Conservation (phyloP, 2,113 vertebrate species). For the Lasiurus borealis region DNA sequence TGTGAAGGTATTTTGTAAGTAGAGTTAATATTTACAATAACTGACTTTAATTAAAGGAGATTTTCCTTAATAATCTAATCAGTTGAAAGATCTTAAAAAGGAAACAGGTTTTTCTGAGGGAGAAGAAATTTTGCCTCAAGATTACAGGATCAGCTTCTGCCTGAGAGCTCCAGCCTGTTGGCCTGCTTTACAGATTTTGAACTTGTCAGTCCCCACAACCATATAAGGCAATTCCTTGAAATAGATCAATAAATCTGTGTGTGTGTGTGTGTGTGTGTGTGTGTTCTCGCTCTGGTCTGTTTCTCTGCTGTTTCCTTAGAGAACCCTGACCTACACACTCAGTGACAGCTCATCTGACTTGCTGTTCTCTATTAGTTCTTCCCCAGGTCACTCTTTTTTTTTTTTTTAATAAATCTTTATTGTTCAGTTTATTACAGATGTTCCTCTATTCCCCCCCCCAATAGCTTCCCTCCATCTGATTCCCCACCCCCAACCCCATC, state of each 20-base stretch:
- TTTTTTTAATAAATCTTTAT: too few species aligned
- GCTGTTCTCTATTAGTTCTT: not conserved
- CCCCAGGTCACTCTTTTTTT: not conserved
- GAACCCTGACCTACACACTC: not conserved
- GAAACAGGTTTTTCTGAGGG: not conserved
- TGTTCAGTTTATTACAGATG: too few species aligned
- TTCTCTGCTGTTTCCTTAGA: not conserved
- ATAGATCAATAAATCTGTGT: not conserved
- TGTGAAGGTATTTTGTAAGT: conserved; percentile 4
- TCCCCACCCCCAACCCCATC: too few species aligned
- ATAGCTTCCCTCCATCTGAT: too few species aligned
- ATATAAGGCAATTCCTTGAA: not conserved
- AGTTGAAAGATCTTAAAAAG: not conserved
- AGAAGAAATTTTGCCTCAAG: not conserved
- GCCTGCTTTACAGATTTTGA: not conserved
- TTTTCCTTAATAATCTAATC: conserved; percentile 8
- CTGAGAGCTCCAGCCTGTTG: not conserved
- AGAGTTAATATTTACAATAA: not conserved
- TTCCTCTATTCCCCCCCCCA: too few species aligned
- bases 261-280: not conserved
- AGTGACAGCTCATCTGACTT: not conserved
- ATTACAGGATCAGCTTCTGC: not conserved
- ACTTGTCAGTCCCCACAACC: not conserved
- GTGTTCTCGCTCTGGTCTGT: not conserved
- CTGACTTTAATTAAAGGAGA: not conserved